Conservation (phyloP, 2,113 vertebrate genomes). For the Chrysemys picta region DNA sequence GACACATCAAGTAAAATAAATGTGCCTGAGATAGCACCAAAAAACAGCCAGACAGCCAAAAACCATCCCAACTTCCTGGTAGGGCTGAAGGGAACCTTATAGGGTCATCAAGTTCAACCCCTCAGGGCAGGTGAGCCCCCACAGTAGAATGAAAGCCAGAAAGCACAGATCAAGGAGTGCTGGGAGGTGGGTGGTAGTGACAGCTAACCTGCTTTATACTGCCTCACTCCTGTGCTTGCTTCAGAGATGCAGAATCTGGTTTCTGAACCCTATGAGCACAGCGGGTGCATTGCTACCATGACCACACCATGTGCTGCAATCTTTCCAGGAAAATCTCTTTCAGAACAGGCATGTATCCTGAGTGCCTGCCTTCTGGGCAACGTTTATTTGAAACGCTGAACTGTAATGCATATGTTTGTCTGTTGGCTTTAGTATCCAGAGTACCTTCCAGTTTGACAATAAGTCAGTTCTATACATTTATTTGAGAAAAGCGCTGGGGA, state of each 20-base stretch:
- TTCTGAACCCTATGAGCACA: accelerated
- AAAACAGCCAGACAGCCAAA: neutral
- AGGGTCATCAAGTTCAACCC: neutral
- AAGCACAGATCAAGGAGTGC: neutral
- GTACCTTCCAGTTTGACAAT: neutral
- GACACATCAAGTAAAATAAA: neutral
- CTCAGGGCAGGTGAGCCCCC: accelerated
- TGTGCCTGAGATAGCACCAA: neutral
- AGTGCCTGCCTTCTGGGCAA: accelerated
- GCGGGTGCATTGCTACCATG: neutral
- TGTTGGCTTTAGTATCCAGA: neutral
- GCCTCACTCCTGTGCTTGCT: accelerated
- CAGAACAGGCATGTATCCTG: accelerated
- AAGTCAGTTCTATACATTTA: neutral
- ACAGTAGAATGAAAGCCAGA: neutral
- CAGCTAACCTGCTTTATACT: neutral
- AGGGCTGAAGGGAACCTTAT: neutral
- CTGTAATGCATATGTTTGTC: neutral
- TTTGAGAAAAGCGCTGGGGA: neutral
- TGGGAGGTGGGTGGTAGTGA: accelerated
- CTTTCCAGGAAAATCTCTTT: neutral
- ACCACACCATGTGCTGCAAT: accelerated
- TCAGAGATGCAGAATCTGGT: accelerated
- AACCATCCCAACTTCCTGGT: neutral
- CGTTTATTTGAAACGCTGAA: neutral